Evolutionary conservation across 2,797 vertebrate genomes (phyloP).

Genomic region (Trachops cirrhosus): DNA sequence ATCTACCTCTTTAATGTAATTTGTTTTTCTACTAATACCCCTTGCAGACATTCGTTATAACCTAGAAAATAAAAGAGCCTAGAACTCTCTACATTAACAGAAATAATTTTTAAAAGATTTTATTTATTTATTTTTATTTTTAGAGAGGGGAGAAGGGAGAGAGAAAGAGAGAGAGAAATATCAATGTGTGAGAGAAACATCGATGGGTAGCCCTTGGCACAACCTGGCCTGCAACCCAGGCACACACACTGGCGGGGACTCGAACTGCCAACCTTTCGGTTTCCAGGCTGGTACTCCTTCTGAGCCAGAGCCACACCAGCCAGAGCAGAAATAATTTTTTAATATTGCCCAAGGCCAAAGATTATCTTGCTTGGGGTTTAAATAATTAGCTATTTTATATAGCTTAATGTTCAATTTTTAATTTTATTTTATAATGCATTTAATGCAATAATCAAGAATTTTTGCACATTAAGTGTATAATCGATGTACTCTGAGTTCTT

Average conservation of each 20-base stretch:
- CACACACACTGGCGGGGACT: too few relatives aligned
- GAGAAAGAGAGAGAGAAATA: too few relatives aligned
- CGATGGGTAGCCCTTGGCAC: too few relatives aligned
- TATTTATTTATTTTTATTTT: too few relatives aligned
- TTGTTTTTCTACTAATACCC: neutral
- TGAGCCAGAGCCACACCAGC: too few relatives aligned
- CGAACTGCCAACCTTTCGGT: too few relatives aligned
- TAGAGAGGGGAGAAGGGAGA: too few relatives aligned
- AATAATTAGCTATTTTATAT: neutral
- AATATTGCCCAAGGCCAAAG: neutral
- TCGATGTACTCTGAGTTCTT: neutral
- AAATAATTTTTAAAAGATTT: neutral
- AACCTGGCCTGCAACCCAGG: too few relatives aligned
- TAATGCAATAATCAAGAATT: neutral
- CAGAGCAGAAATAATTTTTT: neutral
- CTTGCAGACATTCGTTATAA: neutral
- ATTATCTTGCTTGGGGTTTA: neutral
- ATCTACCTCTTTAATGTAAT: neutral
- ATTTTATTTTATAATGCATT: slow-evolving; percentile 11
- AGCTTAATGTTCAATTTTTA: neutral
- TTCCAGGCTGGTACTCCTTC: too few relatives aligned
- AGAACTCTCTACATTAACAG: neutral
- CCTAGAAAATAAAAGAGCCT: neutral
- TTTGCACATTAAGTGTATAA: neutral
- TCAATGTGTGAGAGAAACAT: too few relatives aligned